Base-by-base conservation (phyloP, 2,113 vertebrate genomes). In the Sciurus niger region DNA sequence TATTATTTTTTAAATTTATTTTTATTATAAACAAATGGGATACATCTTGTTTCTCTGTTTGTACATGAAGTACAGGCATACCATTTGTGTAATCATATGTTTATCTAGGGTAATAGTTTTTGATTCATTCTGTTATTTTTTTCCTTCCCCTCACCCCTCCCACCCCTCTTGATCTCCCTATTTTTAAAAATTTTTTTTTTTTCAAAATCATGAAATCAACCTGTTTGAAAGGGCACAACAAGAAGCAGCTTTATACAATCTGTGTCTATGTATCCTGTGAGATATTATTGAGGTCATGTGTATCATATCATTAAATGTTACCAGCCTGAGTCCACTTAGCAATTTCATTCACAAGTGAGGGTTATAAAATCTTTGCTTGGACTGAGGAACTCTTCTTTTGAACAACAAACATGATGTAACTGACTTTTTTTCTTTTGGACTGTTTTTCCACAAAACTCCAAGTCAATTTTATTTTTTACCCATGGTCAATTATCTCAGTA, bases 391-490 rank as follows among this genome's bases (percentile, higher is more conserved):
- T 48, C 22, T 92, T 94, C 32, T 79, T 84, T 46, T 32, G 48
- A 10, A 76, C n/a, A 90, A 63, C 72, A 6, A 93, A 72, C 58
- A 78, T 17, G 46, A 43, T 17, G 16, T 20, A 90, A 79, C 76
- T 87, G 72, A 82, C 16, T 46, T 8, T 46, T 46, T 90, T 78
- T 68, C 24, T 88, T 65, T 78, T 7, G 28, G 2, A 0, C 18
- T 72, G 22, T 48, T 91, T 40, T 93, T 89, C 34, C 53, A 91
- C 18, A 46, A 96, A 86, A 37, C 37, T 70, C 46, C 73, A 91
- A 93, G 30, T 4, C 14, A 53, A 55, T 67, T 78, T 90, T 77
- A n/a, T 83, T 76, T 89, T 34, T 17, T 1, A 60, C 37, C 4
- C n/a, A 13, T 74, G 78, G 34, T 2, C 34, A 73, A 12, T 87